Conservation (phyloP, 2,797 vertebrate species). For the Artibeus jamaicensis region DNA sequence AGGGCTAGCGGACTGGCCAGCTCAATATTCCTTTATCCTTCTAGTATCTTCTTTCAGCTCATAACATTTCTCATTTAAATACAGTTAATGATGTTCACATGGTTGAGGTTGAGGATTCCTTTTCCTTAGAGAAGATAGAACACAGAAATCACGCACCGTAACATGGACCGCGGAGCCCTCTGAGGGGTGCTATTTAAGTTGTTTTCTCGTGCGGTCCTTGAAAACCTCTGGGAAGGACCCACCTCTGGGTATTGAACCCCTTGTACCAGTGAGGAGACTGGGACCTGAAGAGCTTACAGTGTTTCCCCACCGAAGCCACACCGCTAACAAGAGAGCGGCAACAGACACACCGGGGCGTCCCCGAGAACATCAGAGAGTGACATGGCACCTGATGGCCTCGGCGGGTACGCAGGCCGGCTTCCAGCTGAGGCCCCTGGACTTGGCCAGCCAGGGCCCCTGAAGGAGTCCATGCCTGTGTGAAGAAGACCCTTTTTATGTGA, state of each 20-base stretch:
- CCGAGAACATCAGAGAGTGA: neutral
- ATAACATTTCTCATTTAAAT: neutral
- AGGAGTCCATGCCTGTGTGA: neutral
- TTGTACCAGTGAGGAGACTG: neutral
- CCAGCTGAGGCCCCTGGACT: neutral
- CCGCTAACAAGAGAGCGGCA: neutral
- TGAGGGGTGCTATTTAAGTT: neutral
- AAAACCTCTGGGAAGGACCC: neutral
- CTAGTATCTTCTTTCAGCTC: neutral
- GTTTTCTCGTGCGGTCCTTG: neutral
- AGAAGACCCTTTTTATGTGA: neutral
- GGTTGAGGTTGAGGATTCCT: neutral
- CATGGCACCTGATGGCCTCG: neutral
- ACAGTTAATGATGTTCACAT: neutral
- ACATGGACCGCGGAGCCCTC: neutral
- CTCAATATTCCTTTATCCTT: neutral
- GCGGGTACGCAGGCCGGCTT: neutral
- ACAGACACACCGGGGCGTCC: rapidly evolving
- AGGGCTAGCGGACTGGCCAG: neutral
- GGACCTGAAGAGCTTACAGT: neutral
- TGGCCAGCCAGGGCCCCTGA: too few relatives aligned
- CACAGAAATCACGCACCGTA: rapidly evolving
- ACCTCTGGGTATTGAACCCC: neutral
- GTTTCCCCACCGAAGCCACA: too few relatives aligned
- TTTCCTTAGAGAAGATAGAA: neutral